A percentile compares a stretch with the other conserved stretches of the same genome.
These are phyloP conservation scores for Mystacides longicornis DNA, from an alignment of 2,888 invertebrate genomes.

Conservation along the genomic window DNA sequence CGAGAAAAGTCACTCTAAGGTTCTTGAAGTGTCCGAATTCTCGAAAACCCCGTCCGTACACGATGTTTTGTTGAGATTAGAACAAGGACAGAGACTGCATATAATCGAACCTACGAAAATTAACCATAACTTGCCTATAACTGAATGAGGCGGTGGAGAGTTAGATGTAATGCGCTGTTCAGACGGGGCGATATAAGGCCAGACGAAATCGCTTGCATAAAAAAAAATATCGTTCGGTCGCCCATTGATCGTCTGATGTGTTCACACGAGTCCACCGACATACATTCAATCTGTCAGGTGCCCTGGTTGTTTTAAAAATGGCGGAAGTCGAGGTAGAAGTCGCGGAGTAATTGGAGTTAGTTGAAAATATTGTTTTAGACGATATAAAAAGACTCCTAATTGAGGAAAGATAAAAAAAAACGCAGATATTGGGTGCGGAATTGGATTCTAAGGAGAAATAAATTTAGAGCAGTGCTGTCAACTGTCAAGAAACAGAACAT, in stretches of 20 bases:
- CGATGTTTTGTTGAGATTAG: too few relatives aligned
- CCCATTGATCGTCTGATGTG: background rate
- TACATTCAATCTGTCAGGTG: background rate
- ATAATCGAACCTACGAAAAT: too few relatives aligned
- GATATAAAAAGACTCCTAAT: background rate
- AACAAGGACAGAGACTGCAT: too few relatives aligned
- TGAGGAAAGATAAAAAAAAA: background rate
- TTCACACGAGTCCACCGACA: background rate
- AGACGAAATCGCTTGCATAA: background rate
- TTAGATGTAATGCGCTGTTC: background rate
- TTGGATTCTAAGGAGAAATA: too few relatives aligned
- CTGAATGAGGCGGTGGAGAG: too few relatives aligned
- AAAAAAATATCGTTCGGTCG: background rate
- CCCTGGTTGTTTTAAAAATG: background rate
- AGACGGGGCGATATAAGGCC: background rate
- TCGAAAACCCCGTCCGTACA: too few relatives aligned
- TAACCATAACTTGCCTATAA: too few relatives aligned
- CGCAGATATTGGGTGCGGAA: too few relatives aligned
- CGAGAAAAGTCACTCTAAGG: too few relatives aligned
- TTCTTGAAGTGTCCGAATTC: too few relatives aligned
- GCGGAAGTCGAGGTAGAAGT: background rate
- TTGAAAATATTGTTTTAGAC: background rate
- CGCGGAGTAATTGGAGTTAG: background rate
- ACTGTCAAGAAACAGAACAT: background rate
- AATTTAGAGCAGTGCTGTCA: too few relatives aligned